Base-by-base conservation (phyloP, 2,888 invertebrate species). In the Eretmocerus hayati region DNA sequence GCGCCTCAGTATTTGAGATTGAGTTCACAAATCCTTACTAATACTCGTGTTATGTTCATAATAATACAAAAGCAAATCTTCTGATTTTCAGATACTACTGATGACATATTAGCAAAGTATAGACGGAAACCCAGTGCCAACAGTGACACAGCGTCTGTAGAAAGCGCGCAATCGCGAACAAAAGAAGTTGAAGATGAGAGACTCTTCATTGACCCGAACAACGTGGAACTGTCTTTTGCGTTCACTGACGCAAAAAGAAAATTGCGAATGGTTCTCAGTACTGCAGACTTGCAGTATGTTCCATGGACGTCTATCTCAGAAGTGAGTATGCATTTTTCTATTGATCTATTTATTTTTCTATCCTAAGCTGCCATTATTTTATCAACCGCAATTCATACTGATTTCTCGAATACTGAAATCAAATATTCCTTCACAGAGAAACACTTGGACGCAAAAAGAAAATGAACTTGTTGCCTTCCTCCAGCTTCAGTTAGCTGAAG, bases 91-190 rank as follows among this genome's bases (percentile, higher is more conserved):
- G 92, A 92, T 74, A 83, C 83, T 30, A 85, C 88, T 0, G 94
- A 95, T 63, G 93, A 95, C 65, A 96, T 96, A 65, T 77, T 96
- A 58, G 95, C 91, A 35, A 96, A 95, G 73, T 96, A 96, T 74
- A 78, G 94, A 4, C 79, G 83, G 57, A 82, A 84, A 67, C 77
- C 80, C 47, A 78, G 80, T 53, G 75, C 73, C 16, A 77, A 76
- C 44, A 76, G 76, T 26, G 77, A 76, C 57, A 76, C 76, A 48
- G 75, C 77, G 8, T 72, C 72, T 5, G 64, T 67, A 3, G 71
- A 70, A 39, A 72, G 69, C 50, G 67, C 65, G 54, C 65, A 70
- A 33, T 72, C 71, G 0, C 67, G 71, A 47, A 69, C 69, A 23
- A 74, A 74, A 52, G 67, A 71, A 45, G 67, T 69, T 53, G 77